These are phyloP conservation scores for Taurulus bubalis DNA, from an alignment of 2,113 vertebrate genomes.

Conservation along the genomic window DNA sequence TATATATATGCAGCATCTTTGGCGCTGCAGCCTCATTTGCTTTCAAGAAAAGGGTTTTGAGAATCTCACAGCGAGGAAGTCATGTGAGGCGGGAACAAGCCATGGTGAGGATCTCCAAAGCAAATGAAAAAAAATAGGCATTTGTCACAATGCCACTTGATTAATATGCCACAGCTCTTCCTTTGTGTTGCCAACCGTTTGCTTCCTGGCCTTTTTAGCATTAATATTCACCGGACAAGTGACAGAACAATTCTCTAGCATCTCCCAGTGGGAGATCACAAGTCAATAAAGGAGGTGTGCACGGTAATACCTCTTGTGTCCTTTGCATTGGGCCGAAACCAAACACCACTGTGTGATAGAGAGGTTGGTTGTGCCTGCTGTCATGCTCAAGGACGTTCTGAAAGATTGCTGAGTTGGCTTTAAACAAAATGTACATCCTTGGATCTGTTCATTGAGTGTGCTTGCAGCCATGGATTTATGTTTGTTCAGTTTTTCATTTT, in stretches of 20 bases:
- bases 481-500: conserved; percentile 11
- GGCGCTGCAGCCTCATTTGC: conserved; percentile 44
- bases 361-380: conserved; percentile 43
- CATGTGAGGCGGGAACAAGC: conserved; percentile 63
- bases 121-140: conserved; percentile 56
- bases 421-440: not conserved
- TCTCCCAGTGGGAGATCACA: conserved; percentile 37
- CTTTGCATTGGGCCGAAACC: conserved; percentile 44
- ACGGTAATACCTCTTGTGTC: conserved; percentile 34
- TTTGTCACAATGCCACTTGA: conserved; percentile 70
- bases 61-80: conserved; percentile 69
- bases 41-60: conserved; percentile 30
- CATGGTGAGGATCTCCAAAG: conserved; percentile 57
- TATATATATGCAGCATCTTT: conserved; percentile 24
- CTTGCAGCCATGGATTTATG: not conserved
- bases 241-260: conserved; percentile 26
- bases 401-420: conserved; percentile 27
- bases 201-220: conserved; percentile 51
- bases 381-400: conserved; percentile 47
- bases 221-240: conserved; percentile 43
- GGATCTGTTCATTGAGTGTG: not conserved
- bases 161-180: conserved; percentile 53
- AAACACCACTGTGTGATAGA: conserved; percentile 38
- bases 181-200: conserved; percentile 52
- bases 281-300: conserved; percentile 40